phyloP scores from a whole-genome alignment of 2,797 vertebrate genomes.

The Pangasius mekongensis region DNA sequence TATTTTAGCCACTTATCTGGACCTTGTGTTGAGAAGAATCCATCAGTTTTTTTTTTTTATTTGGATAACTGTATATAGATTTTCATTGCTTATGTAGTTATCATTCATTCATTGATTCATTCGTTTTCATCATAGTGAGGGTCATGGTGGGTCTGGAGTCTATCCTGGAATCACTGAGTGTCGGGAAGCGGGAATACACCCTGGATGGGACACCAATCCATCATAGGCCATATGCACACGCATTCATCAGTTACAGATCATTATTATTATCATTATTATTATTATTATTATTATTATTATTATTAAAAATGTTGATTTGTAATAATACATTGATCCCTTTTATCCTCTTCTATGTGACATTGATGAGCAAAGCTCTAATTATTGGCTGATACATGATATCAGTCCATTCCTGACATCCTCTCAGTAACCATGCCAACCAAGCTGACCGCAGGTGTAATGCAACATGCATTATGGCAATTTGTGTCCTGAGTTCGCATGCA shows the following conservation, averaged over 20 bases:
- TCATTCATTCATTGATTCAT: background rate
- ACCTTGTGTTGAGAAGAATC: background rate
- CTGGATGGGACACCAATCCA: too few relatives aligned
- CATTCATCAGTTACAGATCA: background rate
- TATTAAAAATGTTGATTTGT: background rate
- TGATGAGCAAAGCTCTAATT: background rate
- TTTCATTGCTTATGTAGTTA: background rate
- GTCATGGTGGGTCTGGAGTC: background rate
- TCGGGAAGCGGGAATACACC: too few relatives aligned
- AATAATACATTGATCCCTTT: background rate
- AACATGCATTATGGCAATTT: background rate
- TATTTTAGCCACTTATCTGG: background rate
- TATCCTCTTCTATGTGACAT: background rate
- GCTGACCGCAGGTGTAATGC: background rate
- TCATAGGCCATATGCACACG: background rate
- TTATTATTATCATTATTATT: background rate
- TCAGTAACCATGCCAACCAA: slow-evolving; percentile 10
- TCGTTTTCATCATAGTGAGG: background rate
- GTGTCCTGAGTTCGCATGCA: background rate
- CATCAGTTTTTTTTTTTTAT: background rate
- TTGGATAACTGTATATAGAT: background rate
- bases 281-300: background rate
- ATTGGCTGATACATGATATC: background rate
- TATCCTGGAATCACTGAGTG: too few relatives aligned
- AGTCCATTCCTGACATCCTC: background rate